phyloP scores from a whole-genome alignment of 2,888 invertebrate genomes.

The Apodemia mormo region DNA sequence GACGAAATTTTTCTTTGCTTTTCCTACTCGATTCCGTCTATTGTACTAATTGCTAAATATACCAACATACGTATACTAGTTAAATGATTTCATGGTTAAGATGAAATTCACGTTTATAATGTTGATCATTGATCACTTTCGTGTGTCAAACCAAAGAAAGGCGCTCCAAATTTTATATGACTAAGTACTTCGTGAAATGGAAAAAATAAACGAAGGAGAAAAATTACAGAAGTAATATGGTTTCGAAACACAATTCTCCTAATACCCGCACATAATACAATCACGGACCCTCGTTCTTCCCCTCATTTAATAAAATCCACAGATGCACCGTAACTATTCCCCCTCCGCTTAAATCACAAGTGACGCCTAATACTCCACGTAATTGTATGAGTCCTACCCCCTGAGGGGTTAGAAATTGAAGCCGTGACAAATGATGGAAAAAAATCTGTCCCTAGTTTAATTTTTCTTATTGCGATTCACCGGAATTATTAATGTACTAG shows the following conservation, averaged over 20 bases:
- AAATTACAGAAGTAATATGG: constrained; percentile 12
- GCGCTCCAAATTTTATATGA: background rate
- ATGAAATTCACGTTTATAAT: no score
- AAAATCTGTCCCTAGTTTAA: constrained; percentile 22
- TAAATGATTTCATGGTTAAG: no score
- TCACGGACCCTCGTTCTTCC: constrained; percentile 20
- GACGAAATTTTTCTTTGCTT: no score
- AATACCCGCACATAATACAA: constrained; percentile 15
- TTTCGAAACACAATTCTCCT: constrained; percentile 15
- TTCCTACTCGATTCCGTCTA: no score
- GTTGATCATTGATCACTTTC: no score
- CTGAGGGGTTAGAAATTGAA: constrained; percentile 34
- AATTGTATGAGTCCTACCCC: constrained; percentile 31
- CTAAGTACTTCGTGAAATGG: background rate
- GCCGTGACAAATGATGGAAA: constrained; percentile 33
- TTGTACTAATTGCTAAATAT: no score
- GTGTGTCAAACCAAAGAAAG: no score
- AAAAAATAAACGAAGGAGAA: constrained; percentile 1
- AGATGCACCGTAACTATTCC: constrained; percentile 32
- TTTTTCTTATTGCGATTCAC: constrained; percentile 21
- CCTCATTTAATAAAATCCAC: constrained; percentile 34
- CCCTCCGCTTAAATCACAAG: constrained; percentile 36
- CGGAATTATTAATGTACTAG: constrained; percentile 11
- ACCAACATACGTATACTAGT: no score
- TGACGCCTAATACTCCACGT: constrained; percentile 38